Evolutionary conservation across 2,888 invertebrate genomes (phyloP).

Genomic region (Steinernema scapterisci): DNA sequence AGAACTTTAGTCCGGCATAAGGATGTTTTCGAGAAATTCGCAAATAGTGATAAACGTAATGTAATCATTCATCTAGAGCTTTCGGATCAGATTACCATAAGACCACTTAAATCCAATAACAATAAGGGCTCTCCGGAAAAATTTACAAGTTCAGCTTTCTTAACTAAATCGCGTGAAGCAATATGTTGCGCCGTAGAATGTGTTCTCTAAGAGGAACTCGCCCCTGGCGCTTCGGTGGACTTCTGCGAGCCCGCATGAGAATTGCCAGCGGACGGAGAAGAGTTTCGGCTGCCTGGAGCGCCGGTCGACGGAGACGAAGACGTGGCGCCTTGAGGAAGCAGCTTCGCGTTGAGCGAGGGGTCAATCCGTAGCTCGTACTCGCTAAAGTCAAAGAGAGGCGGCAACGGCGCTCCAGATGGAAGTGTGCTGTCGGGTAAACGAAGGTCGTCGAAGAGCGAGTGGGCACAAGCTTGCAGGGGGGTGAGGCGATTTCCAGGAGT

Average conservation of each 20-base stretch:
- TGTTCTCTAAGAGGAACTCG: neutral
- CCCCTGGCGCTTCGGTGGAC: neutral
- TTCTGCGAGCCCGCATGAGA: neutral
- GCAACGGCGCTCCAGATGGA: constrained; percentile 85
- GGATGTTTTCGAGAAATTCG: too few relatives aligned
- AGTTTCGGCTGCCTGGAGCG: neutral
- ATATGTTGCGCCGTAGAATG: too few relatives aligned
- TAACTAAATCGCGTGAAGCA: too few relatives aligned
- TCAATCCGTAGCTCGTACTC: constrained; percentile 40
- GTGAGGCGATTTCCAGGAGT: constrained; percentile 93
- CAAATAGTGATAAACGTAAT: too few relatives aligned
- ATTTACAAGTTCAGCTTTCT: neutral
- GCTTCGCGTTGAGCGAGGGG: constrained; percentile 12
- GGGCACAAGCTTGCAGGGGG: constrained; percentile 88
- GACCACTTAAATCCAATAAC: neutral
- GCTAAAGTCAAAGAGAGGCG: constrained; percentile 75
- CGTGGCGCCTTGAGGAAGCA: constrained; percentile 9
- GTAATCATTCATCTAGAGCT: constrained; percentile 8
- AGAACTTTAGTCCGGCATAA: too few relatives aligned
- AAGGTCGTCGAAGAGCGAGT: constrained; percentile 97
- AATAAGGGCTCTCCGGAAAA: neutral
- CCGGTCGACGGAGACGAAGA: constrained; percentile 12
- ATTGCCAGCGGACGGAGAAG: neutral
- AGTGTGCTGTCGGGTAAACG: constrained; percentile 87
- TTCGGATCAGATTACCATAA: neutral